A percentile compares a stretch with the other conserved stretches of the same genome.
Conservation (phyloP, 2,113 vertebrate species). For the Sebastes schlegelii region DNA sequence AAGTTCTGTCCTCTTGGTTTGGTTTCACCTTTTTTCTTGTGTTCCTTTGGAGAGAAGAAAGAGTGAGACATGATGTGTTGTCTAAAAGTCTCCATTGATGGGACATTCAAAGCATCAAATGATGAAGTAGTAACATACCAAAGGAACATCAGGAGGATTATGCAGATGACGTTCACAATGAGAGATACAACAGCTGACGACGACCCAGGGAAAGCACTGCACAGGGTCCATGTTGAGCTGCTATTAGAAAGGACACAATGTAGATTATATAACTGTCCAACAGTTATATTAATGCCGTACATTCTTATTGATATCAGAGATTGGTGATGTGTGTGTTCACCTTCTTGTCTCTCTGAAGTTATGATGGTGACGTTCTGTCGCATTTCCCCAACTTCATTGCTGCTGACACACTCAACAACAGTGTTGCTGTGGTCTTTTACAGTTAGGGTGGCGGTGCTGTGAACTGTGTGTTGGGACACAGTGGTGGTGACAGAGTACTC, state of each 20-base stretch:
- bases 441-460: constrained; percentile 44
- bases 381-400: constrained; percentile 23
- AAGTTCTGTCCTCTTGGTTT: constrained; percentile 28
- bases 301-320: not conserved
- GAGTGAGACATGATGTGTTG: not conserved
- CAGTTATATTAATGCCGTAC: not conserved
- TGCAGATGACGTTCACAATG: constrained; percentile 10
- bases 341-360: not conserved
- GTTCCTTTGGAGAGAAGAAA: constrained; percentile 13
- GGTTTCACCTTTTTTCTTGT: constrained; percentile 17
- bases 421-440: not conserved
- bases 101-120: not conserved
- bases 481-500: constrained; percentile 27
- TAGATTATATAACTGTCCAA: not conserved
- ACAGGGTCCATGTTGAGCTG: not conserved
- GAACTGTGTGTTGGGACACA: constrained; percentile 43
- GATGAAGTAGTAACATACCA: constrained; percentile 11
- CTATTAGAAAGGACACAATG: not conserved
- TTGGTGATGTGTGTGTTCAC: not conserved
- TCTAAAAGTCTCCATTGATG: not conserved
- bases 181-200: constrained; percentile 35
- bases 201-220: not conserved
- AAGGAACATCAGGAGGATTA: constrained; percentile 2
- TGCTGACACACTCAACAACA: constrained; percentile 50
- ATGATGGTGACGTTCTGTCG: not conserved